Evolutionary conservation across 2,797 vertebrate genomes (phyloP).

Genomic region (Sorex maritimensis): DNA sequence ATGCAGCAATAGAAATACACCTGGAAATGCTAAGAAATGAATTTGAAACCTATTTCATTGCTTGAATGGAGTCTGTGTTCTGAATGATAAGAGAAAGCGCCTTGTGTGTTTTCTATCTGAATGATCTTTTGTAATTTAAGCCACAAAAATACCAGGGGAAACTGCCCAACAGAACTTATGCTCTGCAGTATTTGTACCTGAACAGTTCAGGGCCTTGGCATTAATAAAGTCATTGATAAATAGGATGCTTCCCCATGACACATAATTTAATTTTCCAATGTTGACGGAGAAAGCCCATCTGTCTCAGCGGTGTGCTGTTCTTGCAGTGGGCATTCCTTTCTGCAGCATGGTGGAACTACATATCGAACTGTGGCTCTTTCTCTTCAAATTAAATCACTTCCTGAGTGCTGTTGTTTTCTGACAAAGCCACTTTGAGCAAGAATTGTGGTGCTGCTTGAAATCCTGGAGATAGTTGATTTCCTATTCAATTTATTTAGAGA

Average conservation of each 20-base stretch:
- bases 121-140: conserved; percentile 79
- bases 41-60: conserved; percentile 77
- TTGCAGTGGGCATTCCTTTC: conserved; percentile 73
- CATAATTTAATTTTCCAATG: conserved; percentile 85
- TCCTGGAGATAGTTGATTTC: conserved; percentile 69
- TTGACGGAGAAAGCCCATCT: conserved; percentile 67
- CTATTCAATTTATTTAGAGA: conserved; percentile 67
- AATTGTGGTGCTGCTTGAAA: conserved; percentile 26
- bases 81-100: conserved; percentile 79
- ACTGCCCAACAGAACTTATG: conserved; percentile 31
- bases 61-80: conserved; percentile 78
- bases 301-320: conserved; percentile 69
- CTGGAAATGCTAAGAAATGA: conserved; percentile 75
- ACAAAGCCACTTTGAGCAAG: conserved; percentile 75
- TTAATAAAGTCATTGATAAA: conserved; percentile 81
- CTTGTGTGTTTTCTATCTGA: conserved; percentile 82
- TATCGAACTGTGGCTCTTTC: conserved; percentile 79
- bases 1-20: conserved; percentile 71
- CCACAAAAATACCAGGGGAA: conserved; percentile 44
- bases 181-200: not conserved
- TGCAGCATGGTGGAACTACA: conserved; percentile 69
- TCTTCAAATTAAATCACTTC: conserved; percentile 82
- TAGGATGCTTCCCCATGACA: conserved; percentile 75
- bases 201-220: conserved; percentile 22
- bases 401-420: conserved; percentile 73